These are phyloP conservation scores for Acrossocheilus fasciatus DNA, from an alignment of 2,797 vertebrate genomes.

Conservation along the genomic window DNA sequence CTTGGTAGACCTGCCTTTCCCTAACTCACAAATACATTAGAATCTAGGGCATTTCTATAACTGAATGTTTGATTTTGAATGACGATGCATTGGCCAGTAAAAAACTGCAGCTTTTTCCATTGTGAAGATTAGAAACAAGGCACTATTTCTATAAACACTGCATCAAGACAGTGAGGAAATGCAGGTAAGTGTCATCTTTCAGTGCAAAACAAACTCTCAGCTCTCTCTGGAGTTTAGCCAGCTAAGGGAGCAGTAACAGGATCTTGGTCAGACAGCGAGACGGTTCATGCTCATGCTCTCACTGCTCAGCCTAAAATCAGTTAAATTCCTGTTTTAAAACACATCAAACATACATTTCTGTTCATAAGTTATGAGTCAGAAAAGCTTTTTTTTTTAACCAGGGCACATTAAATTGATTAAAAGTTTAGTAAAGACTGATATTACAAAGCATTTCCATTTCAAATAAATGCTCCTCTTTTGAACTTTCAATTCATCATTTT, in stretches of 20 bases:
- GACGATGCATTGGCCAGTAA: background rate
- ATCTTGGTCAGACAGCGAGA: conserved; percentile 12
- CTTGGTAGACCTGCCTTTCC: background rate
- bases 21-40: background rate
- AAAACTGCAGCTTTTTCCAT: background rate
- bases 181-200: background rate
- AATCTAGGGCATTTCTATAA: background rate
- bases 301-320: background rate
- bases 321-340: background rate
- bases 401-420: too few relatives aligned
- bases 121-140: background rate
- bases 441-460: too few relatives aligned
- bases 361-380: background rate
- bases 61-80: background rate
- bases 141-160: background rate
- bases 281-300: conserved; percentile 3
- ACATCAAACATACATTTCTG: background rate
- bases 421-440: too few relatives aligned
- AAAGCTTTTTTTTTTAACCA: too few relatives aligned
- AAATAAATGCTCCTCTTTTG: too few relatives aligned
- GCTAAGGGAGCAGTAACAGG: background rate
- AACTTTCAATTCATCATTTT: too few relatives aligned
- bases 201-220: conserved; percentile 8
- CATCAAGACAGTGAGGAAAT: background rate
- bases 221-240: background rate